These are phyloP conservation scores for Sphaerophoria taeniata DNA, from an alignment of 2,888 invertebrate genomes.

Conservation along the genomic window DNA sequence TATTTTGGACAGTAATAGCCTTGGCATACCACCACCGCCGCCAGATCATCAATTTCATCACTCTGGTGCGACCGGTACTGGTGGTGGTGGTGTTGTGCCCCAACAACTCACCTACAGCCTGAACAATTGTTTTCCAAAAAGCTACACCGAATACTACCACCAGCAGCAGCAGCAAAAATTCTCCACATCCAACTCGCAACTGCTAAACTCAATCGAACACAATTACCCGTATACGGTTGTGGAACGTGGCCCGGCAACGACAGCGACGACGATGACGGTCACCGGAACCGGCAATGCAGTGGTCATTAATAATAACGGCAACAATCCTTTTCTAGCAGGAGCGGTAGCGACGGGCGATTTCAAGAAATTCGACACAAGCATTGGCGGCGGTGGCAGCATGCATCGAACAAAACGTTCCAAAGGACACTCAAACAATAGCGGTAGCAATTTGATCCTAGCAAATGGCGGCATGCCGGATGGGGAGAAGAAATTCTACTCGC, in stretches of 20 bases:
- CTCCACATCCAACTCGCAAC: slow-evolving; percentile 77
- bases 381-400: slow-evolving; percentile 75
- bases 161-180: slow-evolving; percentile 79
- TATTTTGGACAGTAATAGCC: slow-evolving; percentile 55
- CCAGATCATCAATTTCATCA: slow-evolving; percentile 39
- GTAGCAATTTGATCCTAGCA: slow-evolving; percentile 52
- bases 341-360: slow-evolving; percentile 79
- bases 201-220: slow-evolving; percentile 79
- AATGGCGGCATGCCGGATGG: slow-evolving; percentile 75
- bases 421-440: slow-evolving; percentile 35
- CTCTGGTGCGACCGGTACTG: not conserved
- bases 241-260: slow-evolving; percentile 75
- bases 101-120: slow-evolving; percentile 80
- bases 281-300: slow-evolving; percentile 68
- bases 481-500: slow-evolving; percentile 82
- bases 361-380: slow-evolving; percentile 79
- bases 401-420: slow-evolving; percentile 77
- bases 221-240: slow-evolving; percentile 80
- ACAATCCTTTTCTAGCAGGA: slow-evolving; percentile 80
- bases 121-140: slow-evolving; percentile 82
- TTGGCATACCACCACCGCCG: slow-evolving; percentile 75
- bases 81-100: not conserved
- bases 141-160: slow-evolving; percentile 82
- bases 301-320: slow-evolving; percentile 76
- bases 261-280: slow-evolving; percentile 32